Evolutionary conservation across 2,888 invertebrate genomes (phyloP), one percentile per base, ranked within the genome.

Genomic region (Eupithecia inturbata): DNA sequence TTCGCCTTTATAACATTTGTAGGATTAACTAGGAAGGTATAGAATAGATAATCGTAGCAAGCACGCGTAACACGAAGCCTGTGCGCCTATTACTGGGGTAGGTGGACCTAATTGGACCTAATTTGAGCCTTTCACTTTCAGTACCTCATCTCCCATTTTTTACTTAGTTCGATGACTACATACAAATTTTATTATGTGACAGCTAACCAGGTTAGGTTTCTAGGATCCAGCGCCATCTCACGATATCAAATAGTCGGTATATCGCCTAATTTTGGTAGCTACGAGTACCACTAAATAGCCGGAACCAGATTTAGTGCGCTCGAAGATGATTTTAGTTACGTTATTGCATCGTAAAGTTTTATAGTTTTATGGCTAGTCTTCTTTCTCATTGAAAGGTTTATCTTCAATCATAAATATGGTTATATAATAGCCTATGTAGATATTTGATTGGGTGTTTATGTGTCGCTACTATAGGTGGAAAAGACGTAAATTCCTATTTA

Each of bases 221-320:
- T 49, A 53, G 69, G 67, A 36, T 67, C 16, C 28, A 71, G 53
- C 26, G 67, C 28, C 68, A 19, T 71, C 49, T 63, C 45, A 74
- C 31, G 26, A 71, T 53, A 69, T 73, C 39, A 70, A 41, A 70
- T 67, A 33, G 53, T n/a, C n/a, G n/a, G n/a, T 70, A 73, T 62
- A 71, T 75, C 53, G 26, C 41, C 57, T 89, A 89, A 91, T 91
- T 91, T 90, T 90, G 91, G 66, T n/a, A 26, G 26, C 26, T 66
- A 31, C n/a, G n/a, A n/a, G n/a, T 31, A 66, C 22, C n/a, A 89
- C 87, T 86, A 85, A 86, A 83, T 86, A 86, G 87, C 87, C 85
- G 83, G 83, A 85, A 82, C 85, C 87, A 84, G 85, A 86, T 84
- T 78, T 77, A 74, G 77, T 67, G 67, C 76, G 75, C 71, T 84